These are phyloP conservation scores for Phoeniculus purpureus DNA, from an alignment of 2,797 vertebrate genomes.

Conservation along the genomic window DNA sequence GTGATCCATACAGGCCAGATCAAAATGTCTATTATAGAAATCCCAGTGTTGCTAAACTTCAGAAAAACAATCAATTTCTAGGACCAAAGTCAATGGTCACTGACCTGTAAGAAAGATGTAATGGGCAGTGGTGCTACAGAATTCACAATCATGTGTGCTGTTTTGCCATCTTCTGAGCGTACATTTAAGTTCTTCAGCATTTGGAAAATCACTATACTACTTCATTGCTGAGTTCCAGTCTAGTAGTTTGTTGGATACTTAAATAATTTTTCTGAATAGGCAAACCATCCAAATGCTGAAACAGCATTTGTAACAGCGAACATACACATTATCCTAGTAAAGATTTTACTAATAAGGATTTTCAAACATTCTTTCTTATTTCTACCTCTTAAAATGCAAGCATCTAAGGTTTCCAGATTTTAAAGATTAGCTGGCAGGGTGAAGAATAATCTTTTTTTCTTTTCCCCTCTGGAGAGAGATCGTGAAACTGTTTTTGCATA, in stretches of 20 bases:
- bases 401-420: conserved; percentile 38
- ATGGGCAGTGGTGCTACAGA: not conserved
- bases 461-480: not conserved
- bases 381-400: not conserved
- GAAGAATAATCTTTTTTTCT: not conserved
- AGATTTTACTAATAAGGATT: conserved; percentile 36
- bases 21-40: not conserved
- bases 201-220: not conserved
- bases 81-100: not conserved
- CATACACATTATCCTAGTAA: not conserved
- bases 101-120: not conserved
- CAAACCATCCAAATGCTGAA: not conserved
- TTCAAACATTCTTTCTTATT: conserved; percentile 22
- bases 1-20: not conserved
- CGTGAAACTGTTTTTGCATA: not conserved
- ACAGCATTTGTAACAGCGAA: not conserved
- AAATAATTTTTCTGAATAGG: not conserved
- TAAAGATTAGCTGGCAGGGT: conserved; percentile 10
- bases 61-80: not conserved
- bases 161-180: not conserved
- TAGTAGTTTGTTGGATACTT: not conserved
- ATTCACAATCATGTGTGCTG: not conserved
- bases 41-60: not conserved
- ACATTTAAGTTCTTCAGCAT: not conserved
- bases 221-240: not conserved